These are phyloP conservation scores for Indri indri DNA, from an alignment of 2,113 vertebrate species.

Conservation along the genomic window DNA sequence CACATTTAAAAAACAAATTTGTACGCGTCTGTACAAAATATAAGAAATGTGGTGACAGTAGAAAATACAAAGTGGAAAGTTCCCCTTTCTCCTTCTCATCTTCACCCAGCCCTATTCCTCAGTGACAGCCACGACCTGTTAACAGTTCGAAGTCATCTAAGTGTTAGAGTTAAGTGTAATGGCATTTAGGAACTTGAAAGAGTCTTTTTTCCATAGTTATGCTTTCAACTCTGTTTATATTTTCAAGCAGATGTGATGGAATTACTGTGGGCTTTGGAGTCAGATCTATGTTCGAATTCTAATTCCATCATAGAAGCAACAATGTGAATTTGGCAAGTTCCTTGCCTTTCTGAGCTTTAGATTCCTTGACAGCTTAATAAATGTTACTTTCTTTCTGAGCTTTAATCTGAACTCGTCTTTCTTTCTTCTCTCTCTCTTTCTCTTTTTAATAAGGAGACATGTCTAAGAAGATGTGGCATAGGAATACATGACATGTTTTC, in stretches of 20 bases:
- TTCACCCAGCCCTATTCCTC: background rate
- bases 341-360: background rate
- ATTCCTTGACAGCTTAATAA: background rate
- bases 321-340: background rate
- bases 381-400: background rate
- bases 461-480: background rate
- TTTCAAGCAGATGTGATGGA: background rate
- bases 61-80: background rate
- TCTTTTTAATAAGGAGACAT: background rate
- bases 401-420: background rate
- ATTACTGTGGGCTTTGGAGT: background rate
- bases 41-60: background rate
- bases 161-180: background rate
- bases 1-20: background rate
- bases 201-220: background rate
- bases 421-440: background rate
- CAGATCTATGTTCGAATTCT: background rate
- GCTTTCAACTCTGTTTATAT: background rate
- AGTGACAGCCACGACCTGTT: background rate
- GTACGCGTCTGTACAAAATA: background rate
- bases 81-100: background rate
- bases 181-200: background rate
- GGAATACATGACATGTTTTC: background rate
- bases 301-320: background rate
- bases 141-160: background rate